phyloP scores from a whole-genome alignment of 2,797 vertebrate genomes.

The Anguilla megastoma region DNA sequence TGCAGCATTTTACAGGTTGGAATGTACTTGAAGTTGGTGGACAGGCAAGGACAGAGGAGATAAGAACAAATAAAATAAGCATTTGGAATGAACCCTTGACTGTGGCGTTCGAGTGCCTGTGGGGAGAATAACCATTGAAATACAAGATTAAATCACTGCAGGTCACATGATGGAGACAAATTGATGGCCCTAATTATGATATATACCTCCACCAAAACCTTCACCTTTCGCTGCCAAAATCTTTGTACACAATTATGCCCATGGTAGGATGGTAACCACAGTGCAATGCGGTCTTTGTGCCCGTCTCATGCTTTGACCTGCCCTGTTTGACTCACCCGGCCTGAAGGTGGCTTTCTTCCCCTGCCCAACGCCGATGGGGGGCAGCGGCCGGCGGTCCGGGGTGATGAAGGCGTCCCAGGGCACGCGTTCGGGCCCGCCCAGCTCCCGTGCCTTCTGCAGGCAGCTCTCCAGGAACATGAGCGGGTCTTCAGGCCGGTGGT shows the following conservation, averaged over 20 bases:
- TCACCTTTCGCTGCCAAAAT: too few relatives aligned
- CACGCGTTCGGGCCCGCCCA: constrained; percentile 64
- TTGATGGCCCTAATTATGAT: too few relatives aligned
- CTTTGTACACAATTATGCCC: neutral
- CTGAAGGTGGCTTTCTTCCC: constrained; percentile 58
- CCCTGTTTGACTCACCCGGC: constrained; percentile 49
- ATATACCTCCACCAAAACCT: too few relatives aligned
- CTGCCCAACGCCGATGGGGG: constrained; percentile 51
- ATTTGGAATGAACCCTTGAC: too few relatives aligned
- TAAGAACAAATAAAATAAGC: too few relatives aligned
- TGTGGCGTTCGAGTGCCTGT: too few relatives aligned
- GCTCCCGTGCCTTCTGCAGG: constrained; percentile 62
- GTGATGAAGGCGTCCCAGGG: constrained; percentile 68
- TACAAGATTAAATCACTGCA: too few relatives aligned
- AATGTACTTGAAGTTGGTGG: too few relatives aligned
- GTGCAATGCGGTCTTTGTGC: neutral
- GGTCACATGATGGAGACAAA: too few relatives aligned
- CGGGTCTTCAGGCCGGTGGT: constrained; percentile 67
- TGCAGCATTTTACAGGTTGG: too few relatives aligned
- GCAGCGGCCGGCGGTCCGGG: constrained; percentile 53
- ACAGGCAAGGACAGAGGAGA: too few relatives aligned
- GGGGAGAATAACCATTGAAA: too few relatives aligned
- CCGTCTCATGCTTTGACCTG: neutral
- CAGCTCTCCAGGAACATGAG: constrained; percentile 64
- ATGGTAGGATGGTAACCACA: neutral